Conservation (phyloP, 2,113 vertebrate genomes). For the Sinocyclocheilus anophthalmus region DNA sequence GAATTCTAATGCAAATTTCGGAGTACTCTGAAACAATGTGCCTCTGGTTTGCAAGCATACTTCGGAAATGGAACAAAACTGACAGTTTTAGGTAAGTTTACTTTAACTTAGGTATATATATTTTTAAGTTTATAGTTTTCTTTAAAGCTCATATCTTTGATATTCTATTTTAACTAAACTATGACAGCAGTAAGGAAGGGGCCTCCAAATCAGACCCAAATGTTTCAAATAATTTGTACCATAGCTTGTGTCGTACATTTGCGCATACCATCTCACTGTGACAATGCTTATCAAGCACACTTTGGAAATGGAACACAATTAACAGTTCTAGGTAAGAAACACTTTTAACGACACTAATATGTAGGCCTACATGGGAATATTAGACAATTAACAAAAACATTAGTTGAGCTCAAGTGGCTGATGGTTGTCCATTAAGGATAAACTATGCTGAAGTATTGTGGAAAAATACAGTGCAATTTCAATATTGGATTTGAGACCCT, state of each 20-base stretch:
- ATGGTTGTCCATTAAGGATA: background rate
- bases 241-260: background rate
- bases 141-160: background rate
- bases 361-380: background rate
- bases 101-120: background rate
- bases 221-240: background rate
- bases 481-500: background rate
- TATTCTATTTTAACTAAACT: background rate
- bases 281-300: slow-evolving; percentile 44
- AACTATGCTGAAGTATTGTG: background rate
- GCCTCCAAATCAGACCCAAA: background rate
- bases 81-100: slow-evolving; percentile 62
- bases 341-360: background rate
- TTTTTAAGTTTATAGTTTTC: background rate
- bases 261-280: slow-evolving; percentile 48
- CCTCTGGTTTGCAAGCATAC: slow-evolving; percentile 62
- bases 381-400: background rate
- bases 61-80: slow-evolving; percentile 63
- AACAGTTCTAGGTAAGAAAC: slow-evolving; percentile 58
- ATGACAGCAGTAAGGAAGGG: background rate
- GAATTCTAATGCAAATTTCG: slow-evolving; percentile 55
- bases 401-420: background rate
- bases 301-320: slow-evolving; percentile 60
- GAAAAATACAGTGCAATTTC: background rate
- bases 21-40: slow-evolving; percentile 63